Evolutionary conservation across 2,113 vertebrate genomes (phyloP), one percentile per base, ranked within the genome.

Genomic region (Cyphomyrus plagiostoma): DNA sequence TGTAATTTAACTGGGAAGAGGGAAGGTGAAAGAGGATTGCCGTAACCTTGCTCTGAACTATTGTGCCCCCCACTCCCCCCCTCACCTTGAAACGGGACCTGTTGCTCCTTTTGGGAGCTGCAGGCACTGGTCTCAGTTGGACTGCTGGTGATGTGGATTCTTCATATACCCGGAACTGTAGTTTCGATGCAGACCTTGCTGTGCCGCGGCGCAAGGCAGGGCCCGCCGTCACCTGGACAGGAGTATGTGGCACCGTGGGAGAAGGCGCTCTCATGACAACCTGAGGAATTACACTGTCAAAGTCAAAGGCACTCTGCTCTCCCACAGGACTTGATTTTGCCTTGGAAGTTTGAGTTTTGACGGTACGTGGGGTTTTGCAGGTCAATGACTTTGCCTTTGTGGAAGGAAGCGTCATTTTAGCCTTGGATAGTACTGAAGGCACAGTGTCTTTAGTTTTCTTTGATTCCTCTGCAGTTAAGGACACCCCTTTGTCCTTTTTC

Each of bases 121-220:
- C 95, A 3, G 95, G 95, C 48, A 97, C 95, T 49, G 88, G 90
- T 21, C 83, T 88, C 26, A 56, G 10, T 93, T 95, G 93, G 58
- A 48, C 80, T 90, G 91, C 6, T 88, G 83, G 0, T 66, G 93
- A 94, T 0, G 95, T 94, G 2, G 89, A 58, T 62, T 98, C 97
- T 11, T 96, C 95, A 93, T 95, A 98, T 84, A 98, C 96, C 0
- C 95, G 95, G 91, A 98, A 98, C 17, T 95, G 95, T 0, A 95
- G 89, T 82, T 94, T 93, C 0, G 90, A 9, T 0, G 89, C 88
- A 3, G 89, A 92, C 90, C 90, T 96, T 23, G 49, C 74, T 17
- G 89, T n/a, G 4, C 82, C 48, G 50, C 93, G 93, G 13, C 83
- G 92, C 0, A 8, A n/a, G 8, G 91, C 93, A 13, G 91, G 0